Conservation (phyloP, 2,888 invertebrate genomes). For the Apotomis turbidana region DNA sequence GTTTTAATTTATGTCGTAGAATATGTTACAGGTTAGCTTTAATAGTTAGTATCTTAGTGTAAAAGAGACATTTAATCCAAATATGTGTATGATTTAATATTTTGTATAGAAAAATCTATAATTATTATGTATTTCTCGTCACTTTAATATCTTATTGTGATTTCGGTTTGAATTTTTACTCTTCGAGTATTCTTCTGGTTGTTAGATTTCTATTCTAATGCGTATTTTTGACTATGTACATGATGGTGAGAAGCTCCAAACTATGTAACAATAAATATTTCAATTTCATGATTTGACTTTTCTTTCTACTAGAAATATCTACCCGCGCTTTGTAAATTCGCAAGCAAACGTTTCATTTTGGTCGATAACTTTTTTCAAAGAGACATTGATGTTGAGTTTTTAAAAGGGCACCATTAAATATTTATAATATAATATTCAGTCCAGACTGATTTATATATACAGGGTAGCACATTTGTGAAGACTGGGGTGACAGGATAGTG, state of each 20-base stretch:
- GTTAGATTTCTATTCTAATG: constrained; percentile 29
- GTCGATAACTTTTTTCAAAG: too few species aligned
- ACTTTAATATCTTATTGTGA: constrained; percentile 50
- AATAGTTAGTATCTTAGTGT: constrained; percentile 76
- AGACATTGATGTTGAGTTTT: too few species aligned
- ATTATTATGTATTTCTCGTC: constrained; percentile 53
- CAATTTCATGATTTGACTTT: constrained; percentile 51
- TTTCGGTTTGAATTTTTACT: constrained; percentile 43
- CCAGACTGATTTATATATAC: too few species aligned
- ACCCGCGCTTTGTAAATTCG: background rate
- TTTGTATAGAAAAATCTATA: constrained; percentile 58
- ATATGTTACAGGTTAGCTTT: constrained; percentile 78
- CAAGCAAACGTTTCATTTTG: too few species aligned
- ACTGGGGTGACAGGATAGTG: too few species aligned
- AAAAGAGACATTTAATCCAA: constrained; percentile 70
- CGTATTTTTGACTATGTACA: constrained; percentile 60
- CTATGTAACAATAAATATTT: constrained; percentile 77
- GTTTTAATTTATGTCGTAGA: constrained; percentile 74
- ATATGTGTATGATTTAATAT: constrained; percentile 69
- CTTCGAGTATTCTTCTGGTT: constrained; percentile 21
- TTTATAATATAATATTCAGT: too few species aligned
- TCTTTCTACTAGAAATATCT: background rate
- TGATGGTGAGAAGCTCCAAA: constrained; percentile 67
- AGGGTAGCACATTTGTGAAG: too few species aligned
- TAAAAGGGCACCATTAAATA: too few species aligned